A percentile compares a stretch with the other conserved stretches of the same genome.
phyloP scores from a whole-genome alignment of 2,888 invertebrate species.

The Drosophila seclusa region DNA sequence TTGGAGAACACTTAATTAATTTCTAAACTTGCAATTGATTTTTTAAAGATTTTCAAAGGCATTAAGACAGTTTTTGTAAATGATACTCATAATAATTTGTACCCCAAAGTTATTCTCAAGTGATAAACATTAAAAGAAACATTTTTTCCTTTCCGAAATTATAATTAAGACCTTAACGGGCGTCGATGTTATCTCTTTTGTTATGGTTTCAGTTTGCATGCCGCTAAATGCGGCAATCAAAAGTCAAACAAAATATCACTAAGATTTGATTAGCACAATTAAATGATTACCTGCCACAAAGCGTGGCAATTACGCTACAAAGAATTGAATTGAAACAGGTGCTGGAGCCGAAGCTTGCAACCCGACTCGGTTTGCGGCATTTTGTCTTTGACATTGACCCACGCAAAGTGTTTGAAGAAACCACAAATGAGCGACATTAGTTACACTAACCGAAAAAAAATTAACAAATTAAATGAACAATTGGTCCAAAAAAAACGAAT shows the following conservation, averaged over 20 bases:
- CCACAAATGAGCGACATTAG: conserved; percentile 79
- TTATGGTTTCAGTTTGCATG: conserved; percentile 32
- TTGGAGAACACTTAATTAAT: conserved; percentile 15
- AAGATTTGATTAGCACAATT: conserved; percentile 78
- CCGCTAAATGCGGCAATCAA: conserved; percentile 72
- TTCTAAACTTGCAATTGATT: not conserved
- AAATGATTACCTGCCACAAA: conserved; percentile 77
- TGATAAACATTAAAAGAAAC: conserved; percentile 8
- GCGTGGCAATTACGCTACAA: conserved; percentile 65
- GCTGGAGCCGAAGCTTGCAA: conserved; percentile 25
- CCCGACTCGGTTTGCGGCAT: conserved; percentile 23
- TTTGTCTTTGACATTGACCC: conserved; percentile 62
- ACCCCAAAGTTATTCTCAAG: not conserved
- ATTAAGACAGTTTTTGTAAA: not conserved
- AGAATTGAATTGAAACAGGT: conserved; percentile 28
- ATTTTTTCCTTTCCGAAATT: conserved; percentile 6
- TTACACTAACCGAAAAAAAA: conserved; percentile 72
- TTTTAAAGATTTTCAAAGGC: not conserved
- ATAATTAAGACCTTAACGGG: conserved; percentile 4
- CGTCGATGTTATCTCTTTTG: conserved; percentile 26
- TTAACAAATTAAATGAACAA: conserved; percentile 75
- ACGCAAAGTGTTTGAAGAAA: conserved; percentile 65
- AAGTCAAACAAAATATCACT: conserved; percentile 52
- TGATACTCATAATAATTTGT: not conserved
- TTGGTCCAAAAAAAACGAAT: conserved; percentile 33